These are phyloP conservation scores for Hippasteria phrygiana DNA, from an alignment of 53 echinoderm and acorn worm species.

Conservation along the genomic window DNA sequence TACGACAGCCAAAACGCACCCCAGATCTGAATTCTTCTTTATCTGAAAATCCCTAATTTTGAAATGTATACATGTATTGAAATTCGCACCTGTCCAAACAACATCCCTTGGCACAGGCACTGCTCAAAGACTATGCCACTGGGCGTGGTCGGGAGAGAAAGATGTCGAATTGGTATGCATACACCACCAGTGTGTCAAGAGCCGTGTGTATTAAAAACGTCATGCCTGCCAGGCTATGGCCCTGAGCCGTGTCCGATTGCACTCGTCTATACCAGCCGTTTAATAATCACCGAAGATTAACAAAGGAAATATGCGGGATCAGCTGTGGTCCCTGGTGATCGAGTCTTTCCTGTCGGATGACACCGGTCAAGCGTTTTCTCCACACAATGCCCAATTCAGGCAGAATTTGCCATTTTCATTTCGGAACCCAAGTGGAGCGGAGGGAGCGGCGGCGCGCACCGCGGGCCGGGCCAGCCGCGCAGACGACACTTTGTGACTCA, in stretches of 20 bases:
- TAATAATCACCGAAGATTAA: slow-evolving; percentile 23
- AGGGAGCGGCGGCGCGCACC: not conserved
- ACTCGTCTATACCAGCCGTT: slow-evolving; percentile 36
- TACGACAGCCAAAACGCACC: no score
- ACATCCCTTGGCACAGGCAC: no score
- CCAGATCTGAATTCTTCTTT: no score
- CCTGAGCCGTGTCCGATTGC: not conserved
- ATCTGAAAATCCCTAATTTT: no score
- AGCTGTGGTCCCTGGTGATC: slow-evolving; percentile 29
- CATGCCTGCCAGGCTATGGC: not conserved
- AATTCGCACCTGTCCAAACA: no score
- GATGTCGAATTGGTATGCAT: not conserved
- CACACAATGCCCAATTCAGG: slow-evolving; percentile 54
- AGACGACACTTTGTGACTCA: slow-evolving; percentile 69
- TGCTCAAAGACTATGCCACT: not conserved
- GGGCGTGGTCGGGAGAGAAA: not conserved
- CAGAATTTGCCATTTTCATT: slow-evolving; percentile 45
- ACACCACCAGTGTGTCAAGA: not conserved
- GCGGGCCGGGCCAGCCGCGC: slow-evolving; percentile 8
- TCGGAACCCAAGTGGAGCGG: slow-evolving; percentile 18
- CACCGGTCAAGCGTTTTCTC: slow-evolving; percentile 52
- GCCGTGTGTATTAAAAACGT: not conserved
- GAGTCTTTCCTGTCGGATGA: slow-evolving; percentile 29
- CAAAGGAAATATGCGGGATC: slow-evolving; percentile 40
- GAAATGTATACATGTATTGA: no score